Evolutionary conservation across 2,888 invertebrate species (phyloP), one percentile per base, ranked within the genome.

Genomic region (Macropis europaea): DNA sequence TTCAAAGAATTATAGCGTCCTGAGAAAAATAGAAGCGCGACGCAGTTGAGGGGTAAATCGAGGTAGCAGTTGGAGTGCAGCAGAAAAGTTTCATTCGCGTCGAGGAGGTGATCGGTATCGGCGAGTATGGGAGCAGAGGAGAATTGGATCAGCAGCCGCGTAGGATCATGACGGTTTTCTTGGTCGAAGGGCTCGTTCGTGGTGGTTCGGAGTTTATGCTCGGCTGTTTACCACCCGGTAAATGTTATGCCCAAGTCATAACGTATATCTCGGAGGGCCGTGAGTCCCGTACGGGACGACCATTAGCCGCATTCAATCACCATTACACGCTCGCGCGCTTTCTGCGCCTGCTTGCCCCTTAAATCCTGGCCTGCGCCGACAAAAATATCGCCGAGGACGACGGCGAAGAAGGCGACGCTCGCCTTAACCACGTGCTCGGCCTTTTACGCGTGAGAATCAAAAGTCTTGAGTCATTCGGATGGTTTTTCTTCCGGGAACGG

Each of bases 251-350:
- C 45, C 63, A 42, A 71, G 73, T 76, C 79, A 79, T 79, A 81
- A 81, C 77, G 81, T 81, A 79, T 72, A 81, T 79, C 81, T 77
- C 32, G 75, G 63, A 69, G 73, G 73, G 73, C 66, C 68, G 26
- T 48, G 73, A 73, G 73, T 77, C 75, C 68, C 79, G 76, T 77
- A 79, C 73, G 62, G 73, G 75, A 82, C 71, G 77, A 77, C 80
- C 76, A 83, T 83, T 83, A 83, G 81, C 81, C 73, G 80, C 81
- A 82, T 83, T 84, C 84, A 80, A 84, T 84, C 84, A 84, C 81
- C 84, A 84, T 84, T 82, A 81, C 69, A 76, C 82, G 79, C 76
- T 81, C 63, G 70, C 73, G 74, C 71, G 71, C 79, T 83, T 79
- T 83, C 79, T 77, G 79, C 78, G 74, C 76, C 76, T 82, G 60